phyloP scores from a whole-genome alignment of 1,140 invertebrate species.

The Polypedilum pembai region DNA sequence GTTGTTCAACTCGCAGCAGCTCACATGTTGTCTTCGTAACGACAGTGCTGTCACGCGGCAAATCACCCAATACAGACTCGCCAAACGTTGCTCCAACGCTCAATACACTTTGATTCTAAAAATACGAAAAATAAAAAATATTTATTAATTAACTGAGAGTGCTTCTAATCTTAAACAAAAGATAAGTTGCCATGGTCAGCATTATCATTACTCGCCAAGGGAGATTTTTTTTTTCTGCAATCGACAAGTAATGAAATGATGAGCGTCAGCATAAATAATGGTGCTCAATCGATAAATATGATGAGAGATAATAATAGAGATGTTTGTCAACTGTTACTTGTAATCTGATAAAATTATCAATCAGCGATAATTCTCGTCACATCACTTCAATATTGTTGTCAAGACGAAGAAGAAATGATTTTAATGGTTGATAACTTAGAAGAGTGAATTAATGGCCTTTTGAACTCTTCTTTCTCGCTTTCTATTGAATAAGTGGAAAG shows the following conservation, averaged over 20 bases:
- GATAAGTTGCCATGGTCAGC: neutral
- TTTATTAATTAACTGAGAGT: slow-evolving; percentile 55
- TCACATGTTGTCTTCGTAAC: slow-evolving; percentile 67
- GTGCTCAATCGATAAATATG: neutral
- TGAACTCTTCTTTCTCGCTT: neutral
- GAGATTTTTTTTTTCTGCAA: neutral
- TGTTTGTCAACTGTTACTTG: neutral
- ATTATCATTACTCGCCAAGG: neutral
- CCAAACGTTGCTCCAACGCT: slow-evolving; percentile 71
- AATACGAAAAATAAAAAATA: too few relatives aligned
- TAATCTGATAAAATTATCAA: slow-evolving; percentile 7
- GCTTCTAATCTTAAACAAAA: slow-evolving; percentile 51
- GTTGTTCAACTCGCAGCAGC: slow-evolving; percentile 63
- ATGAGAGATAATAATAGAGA: neutral
- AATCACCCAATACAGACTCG: slow-evolving; percentile 63
- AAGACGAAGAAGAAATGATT: too few relatives aligned
- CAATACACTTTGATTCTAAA: too few relatives aligned
- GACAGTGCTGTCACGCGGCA: slow-evolving; percentile 63
- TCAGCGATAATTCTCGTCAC: slow-evolving; percentile 3
- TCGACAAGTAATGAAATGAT: neutral
- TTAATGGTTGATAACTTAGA: too few relatives aligned
- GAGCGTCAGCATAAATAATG: neutral
- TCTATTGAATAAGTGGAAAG: too few relatives aligned
- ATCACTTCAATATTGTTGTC: too few relatives aligned
- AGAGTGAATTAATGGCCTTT: slow-evolving; percentile 26